Conservation (phyloP, 1,140 invertebrate genomes). For the Lamellibrachia luymesi region DNA sequence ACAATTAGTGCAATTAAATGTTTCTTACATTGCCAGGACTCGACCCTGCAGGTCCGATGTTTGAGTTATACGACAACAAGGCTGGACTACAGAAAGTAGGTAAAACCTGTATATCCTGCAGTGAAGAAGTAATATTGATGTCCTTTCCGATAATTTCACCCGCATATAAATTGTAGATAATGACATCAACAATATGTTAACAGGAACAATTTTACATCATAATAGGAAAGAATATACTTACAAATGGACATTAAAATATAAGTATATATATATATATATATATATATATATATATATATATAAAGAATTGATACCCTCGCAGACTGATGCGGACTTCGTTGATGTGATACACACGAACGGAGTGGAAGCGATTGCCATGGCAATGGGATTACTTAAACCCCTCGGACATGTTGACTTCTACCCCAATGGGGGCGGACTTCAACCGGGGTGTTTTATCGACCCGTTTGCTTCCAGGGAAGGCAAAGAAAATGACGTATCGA, state of each 20-base stretch:
- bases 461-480: neutral
- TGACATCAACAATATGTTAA: no score
- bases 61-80: neutral
- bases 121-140: no score
- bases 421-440: constrained; percentile 41
- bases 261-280: no score
- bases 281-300: neutral
- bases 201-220: no score
- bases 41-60: neutral
- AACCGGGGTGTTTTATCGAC: constrained; percentile 40
- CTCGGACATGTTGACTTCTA: constrained; percentile 49
- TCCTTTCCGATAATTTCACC: no score
- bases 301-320: neutral
- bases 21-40: neutral
- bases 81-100: neutral
- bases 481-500: neutral
- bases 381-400: neutral
- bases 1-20: no score
- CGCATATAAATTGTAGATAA: no score
- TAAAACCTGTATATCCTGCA: no score
- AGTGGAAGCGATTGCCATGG: neutral
- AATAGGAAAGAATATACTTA: no score
- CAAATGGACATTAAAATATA: no score
- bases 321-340: constrained; percentile 73
- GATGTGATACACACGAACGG: constrained; percentile 95